A percentile compares a stretch with the other conserved stretches of the same genome.
These are phyloP conservation scores for Drosophila micromelanica DNA, from an alignment of 1,140 invertebrate genomes.

Conservation along the genomic window DNA sequence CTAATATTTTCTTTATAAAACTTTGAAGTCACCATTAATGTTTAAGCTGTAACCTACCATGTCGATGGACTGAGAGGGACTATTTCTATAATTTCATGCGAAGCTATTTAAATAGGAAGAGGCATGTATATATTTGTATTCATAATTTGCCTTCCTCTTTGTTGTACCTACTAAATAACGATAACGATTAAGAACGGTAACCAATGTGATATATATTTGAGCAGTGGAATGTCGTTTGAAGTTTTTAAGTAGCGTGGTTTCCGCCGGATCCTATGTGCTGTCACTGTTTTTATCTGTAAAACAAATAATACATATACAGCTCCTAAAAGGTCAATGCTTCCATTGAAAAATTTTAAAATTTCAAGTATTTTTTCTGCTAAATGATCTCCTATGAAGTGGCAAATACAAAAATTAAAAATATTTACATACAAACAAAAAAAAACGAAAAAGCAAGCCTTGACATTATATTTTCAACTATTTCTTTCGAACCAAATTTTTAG, in stretches of 20 bases:
- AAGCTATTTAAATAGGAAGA: neutral
- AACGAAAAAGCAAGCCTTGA: slow-evolving; percentile 1
- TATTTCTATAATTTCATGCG: neutral
- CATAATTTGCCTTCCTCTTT: neutral
- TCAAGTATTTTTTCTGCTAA: too few species aligned
- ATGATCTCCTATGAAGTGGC: too few species aligned
- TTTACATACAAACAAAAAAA: neutral
- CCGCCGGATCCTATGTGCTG: too few species aligned
- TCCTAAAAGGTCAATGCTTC: neutral
- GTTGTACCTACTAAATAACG: neutral
- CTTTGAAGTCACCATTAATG: neutral
- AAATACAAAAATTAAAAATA: too few species aligned
- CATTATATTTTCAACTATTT: neutral
- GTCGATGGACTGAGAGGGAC: neutral
- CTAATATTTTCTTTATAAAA: neutral
- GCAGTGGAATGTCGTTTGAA: neutral
- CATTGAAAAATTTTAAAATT: neutral
- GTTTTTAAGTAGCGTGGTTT: too few species aligned
- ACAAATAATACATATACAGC: neutral
- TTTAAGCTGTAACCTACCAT: neutral
- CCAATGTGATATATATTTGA: neutral
- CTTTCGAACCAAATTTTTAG: neutral
- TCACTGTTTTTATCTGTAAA: too few species aligned
- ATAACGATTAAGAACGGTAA: neutral
- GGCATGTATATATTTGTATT: too few species aligned